phyloP scores from a whole-genome alignment of 2,888 invertebrate genomes.

The Tineola bisselliella region DNA sequence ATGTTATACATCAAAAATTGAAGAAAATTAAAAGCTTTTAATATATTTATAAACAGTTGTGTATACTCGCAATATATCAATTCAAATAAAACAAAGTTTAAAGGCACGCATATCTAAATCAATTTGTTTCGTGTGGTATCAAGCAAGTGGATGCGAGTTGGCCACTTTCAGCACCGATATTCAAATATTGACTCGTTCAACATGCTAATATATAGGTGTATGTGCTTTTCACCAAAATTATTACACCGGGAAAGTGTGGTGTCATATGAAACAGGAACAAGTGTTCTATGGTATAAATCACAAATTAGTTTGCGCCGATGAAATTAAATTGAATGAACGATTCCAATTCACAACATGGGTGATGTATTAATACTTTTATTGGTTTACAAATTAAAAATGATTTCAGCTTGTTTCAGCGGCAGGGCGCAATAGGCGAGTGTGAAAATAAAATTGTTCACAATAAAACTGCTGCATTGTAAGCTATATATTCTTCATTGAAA shows the following conservation, averaged over 20 bases:
- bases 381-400: conserved; percentile 64
- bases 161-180: conserved; percentile 25
- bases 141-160: conserved; percentile 24
- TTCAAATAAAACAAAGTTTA: no score
- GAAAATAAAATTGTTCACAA: conserved; percentile 25
- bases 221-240: conserved; percentile 50
- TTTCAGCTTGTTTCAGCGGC: conserved; percentile 20
- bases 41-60: no score
- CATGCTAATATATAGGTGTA: conserved; percentile 35
- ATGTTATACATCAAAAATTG: no score
- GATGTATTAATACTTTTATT: conserved; percentile 64
- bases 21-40: no score
- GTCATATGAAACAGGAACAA: conserved; percentile 35
- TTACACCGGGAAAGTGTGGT: conserved; percentile 27
- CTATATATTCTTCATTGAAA: conserved; percentile 20
- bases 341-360: conserved; percentile 33
- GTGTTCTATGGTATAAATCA: conserved; percentile 43
- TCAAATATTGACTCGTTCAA: conserved; percentile 61
- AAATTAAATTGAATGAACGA: conserved; percentile 52
- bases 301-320: conserved; percentile 56
- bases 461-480: conserved; percentile 21
- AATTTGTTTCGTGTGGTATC: no score
- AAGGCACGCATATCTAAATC: no score
- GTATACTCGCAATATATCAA: no score
- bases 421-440: conserved; percentile 20